Percentiles rank a stretch among this genome's conserved stretches.
Evolutionary conservation across 2,113 vertebrate genomes (phyloP).

Genomic region (Chascanopsetta lugubris): DNA sequence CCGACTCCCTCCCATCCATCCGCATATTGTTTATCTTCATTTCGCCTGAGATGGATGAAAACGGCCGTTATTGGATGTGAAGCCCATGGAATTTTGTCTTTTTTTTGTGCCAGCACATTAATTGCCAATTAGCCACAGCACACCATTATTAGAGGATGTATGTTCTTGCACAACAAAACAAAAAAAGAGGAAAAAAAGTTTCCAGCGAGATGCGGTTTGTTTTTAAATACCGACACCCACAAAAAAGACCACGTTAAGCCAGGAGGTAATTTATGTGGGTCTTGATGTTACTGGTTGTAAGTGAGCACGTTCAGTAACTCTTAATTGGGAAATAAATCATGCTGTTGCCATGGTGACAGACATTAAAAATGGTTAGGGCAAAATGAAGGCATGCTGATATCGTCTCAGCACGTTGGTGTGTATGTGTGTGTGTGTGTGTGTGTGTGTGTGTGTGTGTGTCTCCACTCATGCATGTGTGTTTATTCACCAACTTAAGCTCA

Average conservation of each 20-base stretch:
- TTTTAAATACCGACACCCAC: constrained; percentile 46
- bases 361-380: constrained; percentile 52
- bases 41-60: constrained; percentile 59
- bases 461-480: constrained; percentile 52
- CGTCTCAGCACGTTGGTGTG: constrained; percentile 20
- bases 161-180: constrained; percentile 38
- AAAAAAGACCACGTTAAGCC: constrained; percentile 34
- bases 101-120: constrained; percentile 50
- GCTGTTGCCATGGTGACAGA: constrained; percentile 58
- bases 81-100: constrained; percentile 37
- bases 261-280: constrained; percentile 66
- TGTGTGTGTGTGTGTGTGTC: neutral
- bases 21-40: constrained; percentile 71
- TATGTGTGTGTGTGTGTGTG: constrained; percentile 3
- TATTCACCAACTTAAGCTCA: constrained; percentile 50
- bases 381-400: constrained; percentile 54
- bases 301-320: constrained; percentile 60
- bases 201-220: constrained; percentile 31
- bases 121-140: constrained; percentile 58
- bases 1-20: constrained; percentile 62
- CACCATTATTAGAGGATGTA: constrained; percentile 47
- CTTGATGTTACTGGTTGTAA: constrained; percentile 53
- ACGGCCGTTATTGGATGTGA: constrained; percentile 54
- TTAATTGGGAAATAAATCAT: constrained; percentile 77
- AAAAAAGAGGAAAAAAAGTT: constrained; percentile 36